Evolutionary conservation across 2,888 invertebrate genomes (phyloP).

Genomic region (Automeris io): DNA sequence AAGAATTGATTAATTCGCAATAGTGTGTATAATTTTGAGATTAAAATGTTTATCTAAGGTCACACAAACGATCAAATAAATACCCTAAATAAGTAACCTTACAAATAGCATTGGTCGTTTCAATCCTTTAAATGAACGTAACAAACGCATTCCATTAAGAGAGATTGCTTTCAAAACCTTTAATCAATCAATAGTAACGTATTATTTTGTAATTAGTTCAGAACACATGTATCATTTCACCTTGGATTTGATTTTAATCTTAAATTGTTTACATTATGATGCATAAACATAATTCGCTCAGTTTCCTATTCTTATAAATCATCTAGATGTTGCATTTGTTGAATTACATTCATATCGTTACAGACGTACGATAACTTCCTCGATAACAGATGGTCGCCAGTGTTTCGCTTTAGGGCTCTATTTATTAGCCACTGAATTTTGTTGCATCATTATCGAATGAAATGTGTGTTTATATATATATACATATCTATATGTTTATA

Average conservation of each 20-base stretch:
- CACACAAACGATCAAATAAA: too few relatives aligned
- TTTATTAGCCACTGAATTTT: conserved; percentile 6
- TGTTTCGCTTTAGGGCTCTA: conserved; percentile 6
- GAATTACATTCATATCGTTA: conserved; percentile 18
- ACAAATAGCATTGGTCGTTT: too few relatives aligned
- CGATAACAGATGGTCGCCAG: conserved; percentile 26
- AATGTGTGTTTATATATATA: background rate
- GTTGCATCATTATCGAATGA: conserved; percentile 2
- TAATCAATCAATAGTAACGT: conserved; percentile 21
- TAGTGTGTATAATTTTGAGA: too few relatives aligned
- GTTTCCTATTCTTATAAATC: conserved; percentile 23
- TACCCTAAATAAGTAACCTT: too few relatives aligned
- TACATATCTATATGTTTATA: background rate
- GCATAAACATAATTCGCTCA: conserved; percentile 30
- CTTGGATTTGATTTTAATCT: conserved; percentile 28
- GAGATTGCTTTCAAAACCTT: conserved; percentile 5
- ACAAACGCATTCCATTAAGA: background rate
- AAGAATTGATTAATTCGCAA: too few relatives aligned
- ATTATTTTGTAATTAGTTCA: conserved; percentile 20
- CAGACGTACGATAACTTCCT: conserved; percentile 14
- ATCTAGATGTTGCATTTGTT: conserved; percentile 26
- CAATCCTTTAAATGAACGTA: background rate
- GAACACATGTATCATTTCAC: conserved; percentile 15
- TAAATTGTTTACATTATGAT: conserved; percentile 29
- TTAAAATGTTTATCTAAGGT: too few relatives aligned